Evolutionary conservation across 2,113 vertebrate species (phyloP), one percentile per base, ranked within the genome.

Genomic region (Siniperca knerii): DNA sequence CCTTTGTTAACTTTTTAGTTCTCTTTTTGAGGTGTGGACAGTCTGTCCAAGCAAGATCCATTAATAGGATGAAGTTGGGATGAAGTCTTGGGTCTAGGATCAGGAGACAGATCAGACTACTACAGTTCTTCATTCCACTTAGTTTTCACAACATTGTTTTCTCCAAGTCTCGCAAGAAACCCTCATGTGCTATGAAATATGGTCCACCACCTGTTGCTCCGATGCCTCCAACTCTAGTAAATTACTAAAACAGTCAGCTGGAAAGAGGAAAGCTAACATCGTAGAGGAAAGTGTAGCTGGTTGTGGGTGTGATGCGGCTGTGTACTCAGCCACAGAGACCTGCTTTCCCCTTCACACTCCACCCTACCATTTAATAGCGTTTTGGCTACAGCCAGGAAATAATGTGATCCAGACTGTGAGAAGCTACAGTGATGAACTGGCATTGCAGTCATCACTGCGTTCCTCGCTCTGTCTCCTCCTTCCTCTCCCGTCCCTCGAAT

Each of bases 331-430:
- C 73, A 58, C 44, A 52, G 77, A 73, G 52, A 81, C 72, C 68
- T 48, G 72, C 21, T 73, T 68, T 61, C 52, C 42, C 70, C 33
- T 73, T 90, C 69, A 76, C 75, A 83, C 70, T 52, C 67, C 75
- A 79, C 61, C 52, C 58, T 40, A 71, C 44, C 50, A 64, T 85
- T 83, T 83, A 72, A 88, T 77, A 74, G 65, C 55, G 72, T 78
- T 73, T 64, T 73, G 69, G 67, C 69, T 44, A 48, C 65, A 81
- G 76, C 57, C 62, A 70, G 72, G 61, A 86, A 81, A 87, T 83
- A 65, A 61, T 37, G n/a, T 35, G 70, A 75, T 80, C 48, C 69
- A 73, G 77, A 74, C 37, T 73, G 66, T 62, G 65, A 68, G 70
- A 64, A n/a, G 75, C 61, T 35, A 33, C 61, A 66, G 75, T 64